phyloP scores from a whole-genome alignment of 2,888 invertebrate species.

The Hofmannophila pseudospretella region DNA sequence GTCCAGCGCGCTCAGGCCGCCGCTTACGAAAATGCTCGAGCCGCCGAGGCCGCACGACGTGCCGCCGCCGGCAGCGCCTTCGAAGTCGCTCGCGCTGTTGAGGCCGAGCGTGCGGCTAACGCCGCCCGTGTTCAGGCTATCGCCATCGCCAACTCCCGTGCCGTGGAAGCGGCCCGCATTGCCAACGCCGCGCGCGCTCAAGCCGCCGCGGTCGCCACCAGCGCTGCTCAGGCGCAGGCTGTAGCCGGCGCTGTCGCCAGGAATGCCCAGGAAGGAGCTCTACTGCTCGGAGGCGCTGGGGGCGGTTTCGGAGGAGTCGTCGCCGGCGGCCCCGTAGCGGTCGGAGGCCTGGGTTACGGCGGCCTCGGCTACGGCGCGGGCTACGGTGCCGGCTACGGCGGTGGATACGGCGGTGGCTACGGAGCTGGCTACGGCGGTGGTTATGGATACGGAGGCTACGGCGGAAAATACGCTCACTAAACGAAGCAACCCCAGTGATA shows the following conservation, averaged over 20 bases:
- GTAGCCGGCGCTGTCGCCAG: constrained; percentile 55
- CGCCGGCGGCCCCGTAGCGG: constrained; percentile 20
- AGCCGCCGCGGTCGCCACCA: constrained; percentile 48
- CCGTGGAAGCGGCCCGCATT: constrained; percentile 63
- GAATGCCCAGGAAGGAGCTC: constrained; percentile 52
- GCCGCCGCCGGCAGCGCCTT: constrained; percentile 47
- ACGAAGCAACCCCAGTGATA: constrained; percentile 22
- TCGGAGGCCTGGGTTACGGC: constrained; percentile 25
- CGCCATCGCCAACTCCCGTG: constrained; percentile 62
- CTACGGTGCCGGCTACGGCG: constrained; percentile 18
- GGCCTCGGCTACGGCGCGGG: constrained; percentile 13
- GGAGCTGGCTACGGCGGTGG: constrained; percentile 20
- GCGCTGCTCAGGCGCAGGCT: constrained; percentile 57
- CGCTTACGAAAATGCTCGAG: constrained; percentile 62
- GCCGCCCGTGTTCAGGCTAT: constrained; percentile 65
- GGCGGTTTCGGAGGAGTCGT: constrained; percentile 15
- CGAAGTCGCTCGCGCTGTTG: constrained; percentile 48
- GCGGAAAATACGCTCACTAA: constrained; percentile 23
- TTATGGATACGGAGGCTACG: constrained; percentile 25
- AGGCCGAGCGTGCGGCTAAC: constrained; percentile 57
- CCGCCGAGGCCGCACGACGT: constrained; percentile 60
- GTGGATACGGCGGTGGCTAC: constrained; percentile 27
- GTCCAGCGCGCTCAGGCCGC: constrained; percentile 68
- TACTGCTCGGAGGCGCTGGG: constrained; percentile 43
- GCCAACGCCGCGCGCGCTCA: constrained; percentile 55